These are phyloP conservation scores for Neolamprologus longior DNA, from an alignment of 2,113 vertebrate species.

Conservation along the genomic window DNA sequence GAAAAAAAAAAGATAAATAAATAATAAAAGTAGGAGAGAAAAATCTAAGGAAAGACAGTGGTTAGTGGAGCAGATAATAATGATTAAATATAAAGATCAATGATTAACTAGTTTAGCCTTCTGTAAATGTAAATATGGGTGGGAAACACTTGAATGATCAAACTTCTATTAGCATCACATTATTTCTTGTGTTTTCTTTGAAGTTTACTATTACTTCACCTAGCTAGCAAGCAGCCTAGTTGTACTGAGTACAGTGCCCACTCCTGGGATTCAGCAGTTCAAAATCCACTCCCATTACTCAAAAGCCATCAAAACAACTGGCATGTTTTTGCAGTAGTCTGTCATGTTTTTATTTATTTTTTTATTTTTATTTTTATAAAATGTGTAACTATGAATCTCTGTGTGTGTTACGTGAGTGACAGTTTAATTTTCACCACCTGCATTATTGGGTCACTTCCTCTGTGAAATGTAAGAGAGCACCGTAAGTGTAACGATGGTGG, in stretches of 20 bases:
- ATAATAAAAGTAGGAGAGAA: not conserved
- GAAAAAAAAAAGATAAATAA: not conserved
- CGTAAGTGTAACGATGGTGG: not conserved
- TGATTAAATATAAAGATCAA: not conserved
- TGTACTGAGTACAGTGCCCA: not conserved
- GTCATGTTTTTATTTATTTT: slow-evolving; percentile 4
- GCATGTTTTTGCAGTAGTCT: not conserved
- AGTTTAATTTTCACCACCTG: slow-evolving; percentile 57
- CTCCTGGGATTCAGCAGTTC: not conserved
- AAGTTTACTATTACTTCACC: not conserved
- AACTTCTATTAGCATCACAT: not conserved
- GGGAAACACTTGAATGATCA: not conserved
- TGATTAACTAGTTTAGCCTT: not conserved
- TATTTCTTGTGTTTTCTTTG: not conserved
- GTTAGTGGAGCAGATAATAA: not conserved
- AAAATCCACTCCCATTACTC: slow-evolving; percentile 28
- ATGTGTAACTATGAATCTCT: slow-evolving; percentile 19
- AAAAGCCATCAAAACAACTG: slow-evolving; percentile 16
- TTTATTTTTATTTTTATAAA: slow-evolving; percentile 31
- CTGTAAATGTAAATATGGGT: not conserved
- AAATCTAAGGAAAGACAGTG: not conserved
- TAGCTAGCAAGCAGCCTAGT: not conserved
- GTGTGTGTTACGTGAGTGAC: slow-evolving; percentile 52
- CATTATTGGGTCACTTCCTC: not conserved
- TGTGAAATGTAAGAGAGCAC: not conserved